Evolutionary conservation across 2,888 invertebrate species (phyloP).

Genomic region (Megaustenia siamemsis): DNA sequence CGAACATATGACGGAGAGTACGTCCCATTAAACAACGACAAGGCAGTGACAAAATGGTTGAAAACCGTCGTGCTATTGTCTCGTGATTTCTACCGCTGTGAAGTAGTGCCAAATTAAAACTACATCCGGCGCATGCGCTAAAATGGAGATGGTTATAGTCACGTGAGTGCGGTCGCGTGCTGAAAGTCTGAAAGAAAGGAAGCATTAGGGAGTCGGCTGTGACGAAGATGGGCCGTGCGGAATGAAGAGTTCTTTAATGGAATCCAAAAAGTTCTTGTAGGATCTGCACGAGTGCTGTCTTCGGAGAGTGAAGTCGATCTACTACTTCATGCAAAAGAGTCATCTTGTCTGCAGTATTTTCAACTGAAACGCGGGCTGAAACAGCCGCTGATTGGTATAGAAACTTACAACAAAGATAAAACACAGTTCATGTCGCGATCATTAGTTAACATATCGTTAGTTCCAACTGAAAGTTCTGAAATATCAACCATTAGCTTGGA

Average conservation of each 20-base stretch:
- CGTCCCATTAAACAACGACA: constrained; percentile 2
- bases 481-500: no score
- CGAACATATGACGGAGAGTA: neutral
- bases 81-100: constrained; percentile 32
- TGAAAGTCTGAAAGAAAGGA: constrained; percentile 22
- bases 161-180: constrained; percentile 30
- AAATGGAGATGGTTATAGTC: constrained; percentile 20
- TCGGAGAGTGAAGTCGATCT: constrained; percentile 15
- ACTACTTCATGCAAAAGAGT: neutral
- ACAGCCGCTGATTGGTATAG: neutral
- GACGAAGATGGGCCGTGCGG: neutral
- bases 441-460: no score
- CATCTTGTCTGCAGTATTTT: constrained; percentile 32
- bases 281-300: constrained; percentile 12
- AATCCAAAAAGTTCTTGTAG: constrained; percentile 3
- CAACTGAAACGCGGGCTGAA: neutral
- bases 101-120: constrained; percentile 39
- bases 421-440: neutral
- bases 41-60: neutral
- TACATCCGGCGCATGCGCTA: constrained; percentile 46
- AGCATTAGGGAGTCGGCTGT: constrained; percentile 28
- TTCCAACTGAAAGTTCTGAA: no score
- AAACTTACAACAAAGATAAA: neutral
- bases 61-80: constrained; percentile 13
- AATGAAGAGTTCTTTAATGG: constrained; percentile 8